A percentile compares a stretch with the other conserved stretches of the same genome.
These are phyloP conservation scores for Gymnosoma rotundatum DNA, from an alignment of 2,888 invertebrate genomes.

Conservation along the genomic window DNA sequence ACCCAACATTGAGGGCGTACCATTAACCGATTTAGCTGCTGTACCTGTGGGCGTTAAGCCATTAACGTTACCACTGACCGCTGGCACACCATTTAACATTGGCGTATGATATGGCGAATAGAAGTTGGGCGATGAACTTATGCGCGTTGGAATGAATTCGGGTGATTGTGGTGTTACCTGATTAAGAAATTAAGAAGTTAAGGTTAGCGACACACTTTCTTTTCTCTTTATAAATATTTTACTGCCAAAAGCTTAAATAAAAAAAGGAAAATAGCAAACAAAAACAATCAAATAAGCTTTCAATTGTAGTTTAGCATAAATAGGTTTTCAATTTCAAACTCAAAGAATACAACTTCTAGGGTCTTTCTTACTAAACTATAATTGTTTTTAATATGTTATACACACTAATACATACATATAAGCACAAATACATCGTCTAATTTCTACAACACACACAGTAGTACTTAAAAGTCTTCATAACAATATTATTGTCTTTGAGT, in stretches of 20 bases:
- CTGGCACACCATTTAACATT: slow-evolving; percentile 75
- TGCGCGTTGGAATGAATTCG: slow-evolving; percentile 83
- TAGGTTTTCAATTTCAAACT: background rate
- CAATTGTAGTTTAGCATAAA: background rate
- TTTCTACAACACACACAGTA: background rate
- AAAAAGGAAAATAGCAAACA: slow-evolving; percentile 10
- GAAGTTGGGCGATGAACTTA: slow-evolving; percentile 81
- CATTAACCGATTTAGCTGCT: slow-evolving; percentile 76
- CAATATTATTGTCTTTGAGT: background rate
- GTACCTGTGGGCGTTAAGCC: slow-evolving; percentile 74
- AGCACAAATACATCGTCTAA: slow-evolving; percentile 2
- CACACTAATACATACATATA: slow-evolving; percentile 26
- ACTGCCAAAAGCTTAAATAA: slow-evolving; percentile 1
- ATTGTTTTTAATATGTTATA: background rate
- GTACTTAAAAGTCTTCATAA: background rate
- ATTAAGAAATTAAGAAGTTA: slow-evolving; percentile 16
- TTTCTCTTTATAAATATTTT: background rate
- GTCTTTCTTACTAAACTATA: background rate
- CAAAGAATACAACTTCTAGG: background rate
- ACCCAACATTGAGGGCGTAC: slow-evolving; percentile 76
- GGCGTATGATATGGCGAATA: slow-evolving; percentile 81
- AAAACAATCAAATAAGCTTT: background rate
- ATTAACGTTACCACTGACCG: slow-evolving; percentile 64
- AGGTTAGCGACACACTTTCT: background rate
- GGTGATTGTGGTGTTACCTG: slow-evolving; percentile 84